phyloP scores from a whole-genome alignment of 2,797 vertebrate species.

The Sylvilagus floridanus region DNA sequence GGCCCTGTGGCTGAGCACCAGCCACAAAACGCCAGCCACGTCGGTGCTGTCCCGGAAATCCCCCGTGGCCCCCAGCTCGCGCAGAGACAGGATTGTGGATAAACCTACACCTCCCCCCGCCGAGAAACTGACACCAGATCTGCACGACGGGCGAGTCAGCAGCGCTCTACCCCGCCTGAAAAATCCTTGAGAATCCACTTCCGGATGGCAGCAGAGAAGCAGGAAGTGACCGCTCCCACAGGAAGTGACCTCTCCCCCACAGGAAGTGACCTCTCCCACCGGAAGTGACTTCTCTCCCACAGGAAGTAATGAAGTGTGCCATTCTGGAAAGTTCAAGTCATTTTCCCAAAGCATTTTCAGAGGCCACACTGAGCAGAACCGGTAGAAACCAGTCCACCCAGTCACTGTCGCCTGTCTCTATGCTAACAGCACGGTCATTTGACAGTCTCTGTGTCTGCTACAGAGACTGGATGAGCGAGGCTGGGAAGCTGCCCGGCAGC shows the following conservation, averaged over 20 bases:
- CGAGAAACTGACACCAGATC: neutral
- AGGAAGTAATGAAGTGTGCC: neutral
- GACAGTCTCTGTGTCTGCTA: neutral
- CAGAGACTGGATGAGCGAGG: no score
- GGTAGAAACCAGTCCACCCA: neutral
- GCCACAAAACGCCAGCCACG: fast-evolving
- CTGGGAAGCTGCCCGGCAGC: fast-evolving
- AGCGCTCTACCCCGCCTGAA: neutral
- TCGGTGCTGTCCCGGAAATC: neutral
- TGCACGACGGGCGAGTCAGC: neutral
- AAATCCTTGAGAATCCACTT: neutral
- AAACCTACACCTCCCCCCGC: neutral
- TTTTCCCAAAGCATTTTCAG: neutral
- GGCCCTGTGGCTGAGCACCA: neutral
- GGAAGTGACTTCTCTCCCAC: neutral
- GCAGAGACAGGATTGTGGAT: no score
- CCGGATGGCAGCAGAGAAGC: neutral
- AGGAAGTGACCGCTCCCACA: no score
- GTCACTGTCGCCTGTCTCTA: no score
- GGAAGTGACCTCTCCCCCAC: neutral
- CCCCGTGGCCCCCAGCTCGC: no score
- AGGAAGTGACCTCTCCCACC: neutral
- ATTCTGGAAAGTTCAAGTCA: neutral
- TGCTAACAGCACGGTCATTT: neutral
- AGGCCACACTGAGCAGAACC: neutral